Percentiles rank a stretch among this genome's conserved stretches.
These are phyloP conservation scores for Medauroidea extradentata DNA, from an alignment of 1,140 invertebrate genomes.

Conservation along the genomic window DNA sequence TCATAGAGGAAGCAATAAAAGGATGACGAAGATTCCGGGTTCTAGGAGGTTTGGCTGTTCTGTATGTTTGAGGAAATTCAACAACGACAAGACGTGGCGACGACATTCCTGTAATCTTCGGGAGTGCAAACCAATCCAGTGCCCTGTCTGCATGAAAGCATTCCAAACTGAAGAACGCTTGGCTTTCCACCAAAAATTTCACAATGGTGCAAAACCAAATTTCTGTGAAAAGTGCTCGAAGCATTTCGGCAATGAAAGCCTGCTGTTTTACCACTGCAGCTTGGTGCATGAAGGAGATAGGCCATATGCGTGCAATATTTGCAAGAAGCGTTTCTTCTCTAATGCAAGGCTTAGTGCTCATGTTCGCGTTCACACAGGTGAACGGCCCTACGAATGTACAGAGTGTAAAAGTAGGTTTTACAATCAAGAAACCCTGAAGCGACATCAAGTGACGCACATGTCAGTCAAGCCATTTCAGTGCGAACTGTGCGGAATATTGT, in stretches of 20 bases:
- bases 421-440: constrained; percentile 9
- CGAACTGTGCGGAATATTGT: constrained; percentile 48
- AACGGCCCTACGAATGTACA: constrained; percentile 11
- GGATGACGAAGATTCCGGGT: background rate
- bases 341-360: constrained; percentile 1
- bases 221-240: constrained; percentile 4
- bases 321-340: constrained; percentile 8
- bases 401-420: constrained; percentile 12
- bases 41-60: background rate
- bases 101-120: constrained; percentile 1
- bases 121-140: constrained; percentile 3
- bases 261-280: constrained; percentile 5
- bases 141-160: background rate
- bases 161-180: constrained; percentile 5
- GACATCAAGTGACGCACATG: constrained; percentile 47
- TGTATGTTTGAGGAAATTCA: constrained; percentile 5
- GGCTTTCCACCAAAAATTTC: constrained; percentile 6
- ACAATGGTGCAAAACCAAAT: constrained; percentile 5
- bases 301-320: background rate
- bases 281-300: constrained; percentile 8
- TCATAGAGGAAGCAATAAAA: background rate
- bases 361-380: constrained; percentile 11
- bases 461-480: constrained; percentile 51
- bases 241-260: constrained; percentile 9
- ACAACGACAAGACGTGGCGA: constrained; percentile 1